phyloP scores from a whole-genome alignment of 2,113 vertebrate species.

The Oenanthe melanoleuca region DNA sequence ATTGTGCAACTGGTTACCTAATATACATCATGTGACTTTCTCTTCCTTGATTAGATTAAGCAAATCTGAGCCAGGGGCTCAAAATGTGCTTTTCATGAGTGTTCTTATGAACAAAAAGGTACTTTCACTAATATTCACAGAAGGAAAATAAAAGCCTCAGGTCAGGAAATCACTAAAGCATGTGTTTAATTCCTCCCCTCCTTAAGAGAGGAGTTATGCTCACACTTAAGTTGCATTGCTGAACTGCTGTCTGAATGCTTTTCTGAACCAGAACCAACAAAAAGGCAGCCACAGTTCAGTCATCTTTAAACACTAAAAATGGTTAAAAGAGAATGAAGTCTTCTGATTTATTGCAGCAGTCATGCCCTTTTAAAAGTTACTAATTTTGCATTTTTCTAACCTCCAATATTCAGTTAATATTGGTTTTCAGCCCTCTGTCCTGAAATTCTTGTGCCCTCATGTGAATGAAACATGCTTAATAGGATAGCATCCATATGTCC shows the following conservation, averaged over 20 bases:
- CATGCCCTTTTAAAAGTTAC: not conserved
- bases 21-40: not conserved
- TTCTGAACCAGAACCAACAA: slow-evolving; percentile 22
- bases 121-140: slow-evolving; percentile 65
- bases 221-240: slow-evolving; percentile 1
- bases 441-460: not conserved
- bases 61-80: slow-evolving; percentile 45
- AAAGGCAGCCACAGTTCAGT: not conserved
- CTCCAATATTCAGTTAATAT: not conserved
- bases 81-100: slow-evolving; percentile 52
- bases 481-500: not conserved
- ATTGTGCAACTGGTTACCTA: slow-evolving; percentile 1
- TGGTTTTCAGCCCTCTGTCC: not conserved
- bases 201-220: slow-evolving; percentile 7
- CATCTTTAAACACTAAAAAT: not conserved
- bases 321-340: not conserved
- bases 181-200: slow-evolving; percentile 54
- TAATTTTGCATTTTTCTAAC: slow-evolving; percentile 5
- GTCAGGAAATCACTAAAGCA: slow-evolving; percentile 66
- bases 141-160: slow-evolving; percentile 63
- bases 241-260: slow-evolving; percentile 14
- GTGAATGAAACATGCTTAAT: not conserved
- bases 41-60: slow-evolving; percentile 60
- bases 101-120: slow-evolving; percentile 57
- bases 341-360: not conserved